phyloP scores from a whole-genome alignment of 2,797 vertebrate genomes.

The Macrochelys suwanniensis region DNA sequence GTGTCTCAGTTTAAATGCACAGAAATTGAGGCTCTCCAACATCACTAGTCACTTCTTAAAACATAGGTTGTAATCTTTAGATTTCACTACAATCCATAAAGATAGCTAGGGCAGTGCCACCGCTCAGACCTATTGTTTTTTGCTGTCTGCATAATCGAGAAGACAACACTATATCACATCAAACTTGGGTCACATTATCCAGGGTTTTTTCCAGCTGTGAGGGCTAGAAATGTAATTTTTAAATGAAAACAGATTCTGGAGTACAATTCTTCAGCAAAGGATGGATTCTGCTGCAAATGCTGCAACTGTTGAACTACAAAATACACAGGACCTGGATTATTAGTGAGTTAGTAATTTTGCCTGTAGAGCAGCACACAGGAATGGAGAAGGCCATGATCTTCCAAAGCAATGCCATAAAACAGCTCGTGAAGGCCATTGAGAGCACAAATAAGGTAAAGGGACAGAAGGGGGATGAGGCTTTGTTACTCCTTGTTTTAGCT shows the following conservation, averaged over 20 bases:
- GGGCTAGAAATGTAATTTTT: background rate
- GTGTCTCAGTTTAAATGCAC: background rate
- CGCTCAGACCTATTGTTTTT: background rate
- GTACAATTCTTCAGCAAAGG: background rate
- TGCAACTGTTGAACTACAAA: background rate
- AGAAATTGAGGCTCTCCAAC: background rate
- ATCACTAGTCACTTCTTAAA: background rate
- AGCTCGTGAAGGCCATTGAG: background rate
- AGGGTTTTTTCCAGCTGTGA: background rate
- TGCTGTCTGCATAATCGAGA: background rate
- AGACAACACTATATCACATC: background rate
- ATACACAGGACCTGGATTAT: background rate
- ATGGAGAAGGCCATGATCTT: background rate
- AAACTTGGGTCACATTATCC: background rate
- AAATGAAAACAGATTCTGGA: background rate
- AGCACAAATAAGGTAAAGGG: background rate
- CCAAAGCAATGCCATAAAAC: background rate
- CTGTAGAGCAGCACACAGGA: background rate
- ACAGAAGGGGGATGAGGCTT: background rate
- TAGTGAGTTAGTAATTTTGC: background rate
- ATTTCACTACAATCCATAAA: background rate
- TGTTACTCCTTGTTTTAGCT: conserved; percentile 22
- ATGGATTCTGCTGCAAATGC: background rate
- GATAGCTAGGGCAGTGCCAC: background rate
- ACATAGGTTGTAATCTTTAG: background rate